Conservation (phyloP, 2,888 invertebrate genomes). For the Vesta saturnalis region DNA sequence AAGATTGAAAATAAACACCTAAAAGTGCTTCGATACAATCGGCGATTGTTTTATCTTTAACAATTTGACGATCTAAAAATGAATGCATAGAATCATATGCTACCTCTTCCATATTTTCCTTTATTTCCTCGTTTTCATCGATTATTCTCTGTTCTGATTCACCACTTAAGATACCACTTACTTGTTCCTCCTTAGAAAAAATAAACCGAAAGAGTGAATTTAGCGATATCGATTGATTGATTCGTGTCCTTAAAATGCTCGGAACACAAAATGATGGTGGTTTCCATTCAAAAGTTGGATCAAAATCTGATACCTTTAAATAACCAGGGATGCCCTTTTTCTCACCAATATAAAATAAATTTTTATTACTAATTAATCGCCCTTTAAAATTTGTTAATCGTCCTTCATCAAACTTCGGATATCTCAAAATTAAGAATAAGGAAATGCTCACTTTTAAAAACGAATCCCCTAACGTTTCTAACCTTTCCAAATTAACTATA, state of each 20-base stretch:
- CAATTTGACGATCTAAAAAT: slow-evolving; percentile 60
- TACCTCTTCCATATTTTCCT: slow-evolving; percentile 35
- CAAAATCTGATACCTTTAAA: slow-evolving; percentile 72
- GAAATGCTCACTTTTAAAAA: slow-evolving; percentile 84
- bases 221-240: slow-evolving; percentile 61
- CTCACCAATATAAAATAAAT: slow-evolving; percentile 80
- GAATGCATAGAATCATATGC: slow-evolving; percentile 23
- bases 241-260: slow-evolving; percentile 61
- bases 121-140: slow-evolving; percentile 35
- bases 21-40: slow-evolving; percentile 89
- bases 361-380: slow-evolving; percentile 82
- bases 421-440: slow-evolving; percentile 76
- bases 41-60: slow-evolving; percentile 76
- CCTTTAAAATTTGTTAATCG: slow-evolving; percentile 78
- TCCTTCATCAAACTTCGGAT: slow-evolving; percentile 79
- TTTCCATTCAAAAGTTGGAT: slow-evolving; percentile 75
- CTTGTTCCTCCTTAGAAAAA: slow-evolving; percentile 62
- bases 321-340: slow-evolving; percentile 67
- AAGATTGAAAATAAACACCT: slow-evolving; percentile 74
- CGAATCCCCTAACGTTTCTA: slow-evolving; percentile 91
- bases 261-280: slow-evolving; percentile 80
- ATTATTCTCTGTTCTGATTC: slow-evolving; percentile 43
- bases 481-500: slow-evolving; percentile 80
- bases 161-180: slow-evolving; percentile 49
- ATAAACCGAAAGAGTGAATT: slow-evolving; percentile 63